Evolutionary conservation across 2,113 vertebrate species (phyloP).

Genomic region (chimpanzee (Pan troglodytes)): NHGRI_mPanTro3-v2.1_pri NC_072412.2:98052001-98052500

Average conservation of each 20-base stretch:
- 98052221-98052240: background rate
- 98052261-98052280: background rate
- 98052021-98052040: background rate
- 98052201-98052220: background rate
- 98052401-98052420: background rate
- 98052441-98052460: background rate
- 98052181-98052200: background rate
- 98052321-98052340: background rate
- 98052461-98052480: background rate
- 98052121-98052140: background rate
- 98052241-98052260: background rate
- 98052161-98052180: background rate
- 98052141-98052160: background rate
- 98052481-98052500: background rate
- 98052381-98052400: background rate
- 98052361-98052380: background rate
- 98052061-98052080: background rate
- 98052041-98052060: background rate
- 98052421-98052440: background rate
- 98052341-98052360: background rate
- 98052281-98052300: background rate
- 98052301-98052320: background rate
- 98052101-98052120: background rate
- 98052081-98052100: background rate
- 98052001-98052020: background rate